Evolutionary conservation across 2,888 invertebrate genomes (phyloP), one percentile per base, ranked within the genome.

Genomic region (Pharmacophagus antenor): DNA sequence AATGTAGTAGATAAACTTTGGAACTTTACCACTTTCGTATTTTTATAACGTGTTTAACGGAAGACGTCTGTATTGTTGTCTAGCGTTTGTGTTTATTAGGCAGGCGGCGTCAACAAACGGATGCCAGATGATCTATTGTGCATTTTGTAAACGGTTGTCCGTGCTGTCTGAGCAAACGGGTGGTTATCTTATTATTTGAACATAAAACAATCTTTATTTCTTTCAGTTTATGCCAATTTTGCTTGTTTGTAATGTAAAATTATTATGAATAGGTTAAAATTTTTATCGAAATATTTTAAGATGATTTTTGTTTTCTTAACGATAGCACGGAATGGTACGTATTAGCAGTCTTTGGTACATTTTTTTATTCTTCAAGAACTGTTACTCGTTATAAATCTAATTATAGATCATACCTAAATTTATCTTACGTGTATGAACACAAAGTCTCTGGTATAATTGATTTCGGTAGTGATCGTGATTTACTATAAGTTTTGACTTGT

Each of bases 51-150:
- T 46, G 25, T 49, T 49, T 49, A 20, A 56, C 23, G 41, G 51
- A 37, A 51, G 55, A 55, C 55, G 60, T 70, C 64, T 65, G 63
- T 68, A 70, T 65, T 70, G 60, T 56, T 61, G 60, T 60, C 59
- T 61, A 61, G 51, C 47, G 42, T 52, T 21, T 41, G 71, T 82
- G 75, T 70, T 86, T 86, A 80, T 79, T 77, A 87, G 71, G 77
- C 85, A 68, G 74, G 63, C 70, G 70, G 71, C 79, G 85, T 84
- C 69, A 74, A 64, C 68, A 71, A 77, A 79, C 84, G 82, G 83
- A 82, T 79, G 76, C 76, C 73, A 76, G 82, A 82, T 81, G 78
- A 79, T 85, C 82, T 84, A 86, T 88, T 85, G 85, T 87, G 80
- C 82, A 72, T 76, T 74, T 76, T 49, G 63, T 53, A 63, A 73